Evolutionary conservation across 2,113 vertebrate genomes (phyloP), one percentile per base, ranked within the genome.

Genomic region (Tyrannus savana): DNA sequence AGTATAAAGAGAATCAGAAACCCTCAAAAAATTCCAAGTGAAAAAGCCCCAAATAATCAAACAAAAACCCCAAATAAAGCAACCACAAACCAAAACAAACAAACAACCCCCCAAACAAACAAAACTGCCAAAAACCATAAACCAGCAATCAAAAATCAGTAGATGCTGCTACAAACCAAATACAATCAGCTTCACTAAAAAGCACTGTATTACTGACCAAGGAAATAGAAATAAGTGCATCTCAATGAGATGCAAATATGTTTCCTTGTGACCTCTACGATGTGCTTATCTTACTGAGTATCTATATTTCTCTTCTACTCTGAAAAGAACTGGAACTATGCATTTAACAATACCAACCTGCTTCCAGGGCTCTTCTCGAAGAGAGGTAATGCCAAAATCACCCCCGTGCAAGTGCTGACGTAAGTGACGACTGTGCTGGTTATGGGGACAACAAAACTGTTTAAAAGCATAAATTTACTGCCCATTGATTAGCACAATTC

Each of bases 401-500:
- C 60, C 78, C 63, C 52, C 49, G 67, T 89, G 77, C 71, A 81
- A 80, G 72, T 87, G 59, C 59, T 93, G 82, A 84, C 4, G 16
- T 83, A 95, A 94, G 88, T 79, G 81, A 89, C 63, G 72, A 77
- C 69, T 91, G 80, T 74, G 50, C 49, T 13, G 66, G 88, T 42
- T 78, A 89, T 0, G 3, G 37, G n/a, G 23, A 66, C 41, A 66
- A 27, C 56, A 95, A 58, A 93, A 73, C 55, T 93, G 49, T 83
- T 93, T 78, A 79, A 89, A 90, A 92, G 41, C 50, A 85, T 49
- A 68, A 90, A 95, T 96, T 96, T 92, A 92, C 56, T 91, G 55
- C 59, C 49, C 71, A 92, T 75, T 95, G 93, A 96, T 97, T 92
- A 97, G 37, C 87, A 84, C 75, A 94, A 86, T 95, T 87, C 95